phyloP scores from a whole-genome alignment of 2,888 invertebrate species.

The Mycogona germanica region DNA sequence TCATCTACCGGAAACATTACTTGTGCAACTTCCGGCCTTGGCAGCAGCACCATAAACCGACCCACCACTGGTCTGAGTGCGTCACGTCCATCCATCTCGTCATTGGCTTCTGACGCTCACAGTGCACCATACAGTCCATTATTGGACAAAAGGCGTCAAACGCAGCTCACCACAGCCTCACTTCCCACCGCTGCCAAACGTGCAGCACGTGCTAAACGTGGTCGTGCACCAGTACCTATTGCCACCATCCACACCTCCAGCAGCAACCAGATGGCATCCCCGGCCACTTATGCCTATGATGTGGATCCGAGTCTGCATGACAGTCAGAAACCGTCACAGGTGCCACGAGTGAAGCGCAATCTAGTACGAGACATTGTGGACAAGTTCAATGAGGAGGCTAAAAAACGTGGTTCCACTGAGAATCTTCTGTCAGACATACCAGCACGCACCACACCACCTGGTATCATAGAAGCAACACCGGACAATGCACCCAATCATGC shows the following conservation, averaged over 20 bases:
- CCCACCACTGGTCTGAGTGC: too few species aligned
- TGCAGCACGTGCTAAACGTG: neutral
- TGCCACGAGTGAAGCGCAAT: slow-evolving; percentile 23
- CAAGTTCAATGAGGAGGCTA: slow-evolving; percentile 24
- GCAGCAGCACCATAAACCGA: too few species aligned
- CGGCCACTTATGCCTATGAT: neutral
- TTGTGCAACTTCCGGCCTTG: too few species aligned
- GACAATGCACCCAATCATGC: slow-evolving; percentile 43
- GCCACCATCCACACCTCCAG: too few species aligned
- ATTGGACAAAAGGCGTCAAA: too few species aligned
- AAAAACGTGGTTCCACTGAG: slow-evolving; percentile 6
- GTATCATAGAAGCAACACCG: slow-evolving; percentile 7
- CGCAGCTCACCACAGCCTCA: too few species aligned
- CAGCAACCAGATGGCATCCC: neutral
- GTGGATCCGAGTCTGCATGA: slow-evolving; percentile 19
- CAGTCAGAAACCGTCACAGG: slow-evolving; percentile 23
- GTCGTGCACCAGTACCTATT: neutral
- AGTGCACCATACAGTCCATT: too few species aligned
- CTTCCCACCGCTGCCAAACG: too few species aligned
- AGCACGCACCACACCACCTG: slow-evolving; percentile 4
- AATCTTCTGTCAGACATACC: neutral
- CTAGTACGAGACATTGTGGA: slow-evolving; percentile 24
- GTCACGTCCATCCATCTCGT: too few species aligned
- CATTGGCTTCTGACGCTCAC: too few species aligned
- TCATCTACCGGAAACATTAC: too few species aligned